phyloP scores from a whole-genome alignment of 2,797 vertebrate species.

The Sphenopsis melanotis region DNA sequence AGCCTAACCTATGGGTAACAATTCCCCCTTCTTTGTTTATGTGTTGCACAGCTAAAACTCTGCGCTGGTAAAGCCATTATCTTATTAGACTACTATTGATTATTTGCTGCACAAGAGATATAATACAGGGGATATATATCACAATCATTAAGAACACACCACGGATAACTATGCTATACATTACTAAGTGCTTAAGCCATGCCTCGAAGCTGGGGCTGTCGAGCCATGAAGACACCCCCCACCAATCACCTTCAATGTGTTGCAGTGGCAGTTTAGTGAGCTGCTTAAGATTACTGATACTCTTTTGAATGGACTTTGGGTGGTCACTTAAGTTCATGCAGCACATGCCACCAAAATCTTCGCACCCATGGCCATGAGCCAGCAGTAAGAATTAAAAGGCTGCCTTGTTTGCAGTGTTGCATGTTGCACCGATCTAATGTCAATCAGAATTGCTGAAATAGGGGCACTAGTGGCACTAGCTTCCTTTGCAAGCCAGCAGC shows the following conservation, averaged over 20 bases:
- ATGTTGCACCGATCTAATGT: fast-evolving
- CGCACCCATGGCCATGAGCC: too few species aligned
- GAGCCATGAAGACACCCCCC: neutral
- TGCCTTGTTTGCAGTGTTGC: neutral
- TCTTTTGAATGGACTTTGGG: neutral
- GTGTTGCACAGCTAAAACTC: neutral
- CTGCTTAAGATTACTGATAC: neutral
- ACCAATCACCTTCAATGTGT: neutral
- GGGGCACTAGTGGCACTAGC: fast-evolving
- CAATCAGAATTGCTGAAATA: neutral
- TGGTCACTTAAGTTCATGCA: neutral
- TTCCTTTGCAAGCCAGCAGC: neutral
- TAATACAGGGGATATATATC: neutral
- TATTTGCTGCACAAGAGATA: neutral
- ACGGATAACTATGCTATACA: neutral
- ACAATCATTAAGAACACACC: neutral
- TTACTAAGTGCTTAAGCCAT: neutral
- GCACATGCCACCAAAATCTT: neutral
- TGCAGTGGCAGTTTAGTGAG: neutral
- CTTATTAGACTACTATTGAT: neutral
- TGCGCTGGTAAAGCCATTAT: fast-evolving
- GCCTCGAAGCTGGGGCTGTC: fast-evolving
- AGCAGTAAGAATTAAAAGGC: neutral
- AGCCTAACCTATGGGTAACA: fast-evolving
- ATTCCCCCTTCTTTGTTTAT: neutral